Evolutionary conservation across 2,113 vertebrate species (phyloP).

Genomic region (Macroglossus sobrinus): DNA sequence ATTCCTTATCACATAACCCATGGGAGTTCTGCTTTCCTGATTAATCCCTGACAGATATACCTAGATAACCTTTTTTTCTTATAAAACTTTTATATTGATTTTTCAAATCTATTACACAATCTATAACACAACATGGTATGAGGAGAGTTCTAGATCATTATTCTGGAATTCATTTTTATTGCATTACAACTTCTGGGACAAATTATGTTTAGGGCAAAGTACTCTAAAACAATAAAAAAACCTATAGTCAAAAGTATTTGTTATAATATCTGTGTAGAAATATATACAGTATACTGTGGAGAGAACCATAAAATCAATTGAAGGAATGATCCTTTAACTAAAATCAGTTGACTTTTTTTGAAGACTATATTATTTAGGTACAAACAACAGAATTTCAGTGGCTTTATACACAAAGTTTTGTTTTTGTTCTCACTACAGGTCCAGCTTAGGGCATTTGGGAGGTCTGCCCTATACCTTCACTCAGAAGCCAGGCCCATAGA

Average conservation of each 20-base stretch:
- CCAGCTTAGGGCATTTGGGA: background rate
- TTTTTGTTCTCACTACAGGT: background rate
- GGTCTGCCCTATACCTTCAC: background rate
- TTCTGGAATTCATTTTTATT: background rate
- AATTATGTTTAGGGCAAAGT: background rate
- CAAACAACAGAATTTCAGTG: background rate
- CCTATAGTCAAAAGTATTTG: background rate
- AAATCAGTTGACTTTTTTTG: background rate
- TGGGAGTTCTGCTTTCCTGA: background rate
- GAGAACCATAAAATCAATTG: background rate
- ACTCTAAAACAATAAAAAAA: background rate
- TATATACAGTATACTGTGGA: background rate
- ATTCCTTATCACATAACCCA: background rate
- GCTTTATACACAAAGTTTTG: background rate
- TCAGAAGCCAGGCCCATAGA: background rate
- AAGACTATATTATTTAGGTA: background rate
- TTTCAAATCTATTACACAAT: conserved; percentile 10
- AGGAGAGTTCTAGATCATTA: background rate
- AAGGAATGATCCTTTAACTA: background rate
- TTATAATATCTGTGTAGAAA: background rate
- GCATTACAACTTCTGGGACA: background rate
- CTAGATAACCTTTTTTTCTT: background rate
- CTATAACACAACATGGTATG: background rate
- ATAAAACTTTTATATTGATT: background rate
- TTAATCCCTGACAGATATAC: background rate